Evolutionary conservation across 2,888 invertebrate genomes (phyloP).

Genomic region (Prosapia bicincta): DNA sequence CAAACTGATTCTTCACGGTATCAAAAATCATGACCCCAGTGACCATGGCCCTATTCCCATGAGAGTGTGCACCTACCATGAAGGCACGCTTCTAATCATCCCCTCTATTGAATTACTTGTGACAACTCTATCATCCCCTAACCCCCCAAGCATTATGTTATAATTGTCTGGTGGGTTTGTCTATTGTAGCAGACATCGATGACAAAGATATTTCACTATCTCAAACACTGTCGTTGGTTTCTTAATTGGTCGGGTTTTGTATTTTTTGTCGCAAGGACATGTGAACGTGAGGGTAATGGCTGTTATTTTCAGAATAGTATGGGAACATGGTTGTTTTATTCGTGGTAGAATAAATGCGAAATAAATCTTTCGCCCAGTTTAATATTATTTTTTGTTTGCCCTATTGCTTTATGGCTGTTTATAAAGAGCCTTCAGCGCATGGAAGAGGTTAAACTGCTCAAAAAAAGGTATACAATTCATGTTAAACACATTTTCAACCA

Average conservation of each 20-base stretch:
- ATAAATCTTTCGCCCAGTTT: too few relatives aligned
- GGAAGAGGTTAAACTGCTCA: too few relatives aligned
- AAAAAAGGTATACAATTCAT: too few relatives aligned
- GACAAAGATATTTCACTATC: neutral
- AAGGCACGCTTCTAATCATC: conserved; percentile 2
- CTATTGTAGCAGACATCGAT: neutral
- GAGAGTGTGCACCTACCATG: neutral
- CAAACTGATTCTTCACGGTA: neutral
- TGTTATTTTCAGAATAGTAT: neutral
- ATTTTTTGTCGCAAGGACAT: too few relatives aligned
- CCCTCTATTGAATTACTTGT: conserved; percentile 2
- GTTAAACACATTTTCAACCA: too few relatives aligned
- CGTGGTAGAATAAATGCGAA: too few relatives aligned
- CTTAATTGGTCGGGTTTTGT: too few relatives aligned
- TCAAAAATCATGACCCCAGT: too few relatives aligned
- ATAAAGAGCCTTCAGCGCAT: too few relatives aligned
- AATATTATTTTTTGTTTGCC: too few relatives aligned
- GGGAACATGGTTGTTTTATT: too few relatives aligned
- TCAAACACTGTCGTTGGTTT: neutral
- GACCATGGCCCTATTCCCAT: neutral
- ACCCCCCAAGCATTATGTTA: neutral
- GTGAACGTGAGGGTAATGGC: neutral
- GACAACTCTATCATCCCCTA: neutral
- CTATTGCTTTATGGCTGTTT: too few relatives aligned
- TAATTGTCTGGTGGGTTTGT: neutral